These are phyloP conservation scores for Melanogrammus aeglefinus DNA, from an alignment of 2,797 vertebrate genomes.

Conservation along the genomic window DNA sequence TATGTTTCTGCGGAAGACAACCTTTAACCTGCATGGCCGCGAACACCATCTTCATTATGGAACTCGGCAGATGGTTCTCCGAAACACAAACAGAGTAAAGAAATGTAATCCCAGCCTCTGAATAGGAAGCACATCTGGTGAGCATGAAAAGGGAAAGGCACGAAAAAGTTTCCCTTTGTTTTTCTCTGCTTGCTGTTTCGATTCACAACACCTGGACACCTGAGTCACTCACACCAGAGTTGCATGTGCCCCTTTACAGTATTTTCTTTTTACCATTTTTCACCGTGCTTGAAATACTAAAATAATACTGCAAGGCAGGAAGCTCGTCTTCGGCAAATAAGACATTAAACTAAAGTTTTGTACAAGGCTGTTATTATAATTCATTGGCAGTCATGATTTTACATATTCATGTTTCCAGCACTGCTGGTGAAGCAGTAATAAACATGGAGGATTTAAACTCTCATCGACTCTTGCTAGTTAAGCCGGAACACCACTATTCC, in stretches of 20 bases:
- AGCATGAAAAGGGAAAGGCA: not conserved
- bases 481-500: too few relatives aligned
- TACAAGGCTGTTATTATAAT: not conserved
- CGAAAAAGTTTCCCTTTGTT: not conserved
- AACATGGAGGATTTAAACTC: too few relatives aligned
- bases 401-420: not conserved
- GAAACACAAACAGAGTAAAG: not conserved
- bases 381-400: not conserved
- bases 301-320: not conserved
- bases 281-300: not conserved
- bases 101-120: not conserved
- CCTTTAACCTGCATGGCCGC: not conserved
- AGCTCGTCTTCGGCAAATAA: not conserved
- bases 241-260: not conserved
- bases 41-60: not conserved
- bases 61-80: not conserved
- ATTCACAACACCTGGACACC: not conserved
- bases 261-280: not conserved
- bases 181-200: not conserved
- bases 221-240: not conserved
- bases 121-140: not conserved
- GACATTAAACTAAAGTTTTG: not conserved
- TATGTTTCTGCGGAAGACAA: not conserved
- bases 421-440: too few relatives aligned
- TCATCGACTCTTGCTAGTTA: too few relatives aligned